Conservation (phyloP, 2,113 vertebrate species). For the Corythoichthys intestinalis region DNA sequence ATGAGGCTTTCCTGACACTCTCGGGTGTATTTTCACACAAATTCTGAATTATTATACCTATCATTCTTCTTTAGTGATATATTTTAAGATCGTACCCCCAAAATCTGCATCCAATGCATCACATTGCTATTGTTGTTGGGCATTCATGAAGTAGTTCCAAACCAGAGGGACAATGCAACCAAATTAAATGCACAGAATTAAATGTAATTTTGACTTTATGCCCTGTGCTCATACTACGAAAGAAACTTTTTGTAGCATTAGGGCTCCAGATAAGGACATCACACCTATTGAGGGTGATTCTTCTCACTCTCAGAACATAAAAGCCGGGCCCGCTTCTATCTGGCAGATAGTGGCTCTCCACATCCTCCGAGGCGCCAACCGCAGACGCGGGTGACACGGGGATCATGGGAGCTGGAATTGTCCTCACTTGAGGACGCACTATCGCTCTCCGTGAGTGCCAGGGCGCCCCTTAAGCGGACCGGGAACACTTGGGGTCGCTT, state of each 20-base stretch:
- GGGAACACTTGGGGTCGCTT: background rate
- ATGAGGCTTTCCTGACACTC: no score
- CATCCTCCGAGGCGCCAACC: background rate
- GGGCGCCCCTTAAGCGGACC: background rate
- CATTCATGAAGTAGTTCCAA: no score
- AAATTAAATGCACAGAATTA: no score
- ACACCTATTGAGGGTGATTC: no score
- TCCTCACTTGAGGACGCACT: background rate
- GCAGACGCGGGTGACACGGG: background rate
- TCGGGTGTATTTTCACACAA: no score
- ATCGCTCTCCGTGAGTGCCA: background rate
- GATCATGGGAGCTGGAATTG: background rate
- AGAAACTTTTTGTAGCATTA: background rate
- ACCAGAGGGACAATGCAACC: no score
- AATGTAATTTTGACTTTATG: no score
- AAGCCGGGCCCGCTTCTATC: background rate
- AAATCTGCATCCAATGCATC: no score
- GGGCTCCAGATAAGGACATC: background rate
- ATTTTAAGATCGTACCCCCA: no score
- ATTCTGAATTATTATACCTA: no score
- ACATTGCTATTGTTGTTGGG: no score
- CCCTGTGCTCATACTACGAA: background rate
- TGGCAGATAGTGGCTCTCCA: background rate
- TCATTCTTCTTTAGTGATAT: no score
- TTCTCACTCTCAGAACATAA: background rate